Conservation (phyloP, 2,888 invertebrate genomes). For the Mellilla xanthometata region DNA sequence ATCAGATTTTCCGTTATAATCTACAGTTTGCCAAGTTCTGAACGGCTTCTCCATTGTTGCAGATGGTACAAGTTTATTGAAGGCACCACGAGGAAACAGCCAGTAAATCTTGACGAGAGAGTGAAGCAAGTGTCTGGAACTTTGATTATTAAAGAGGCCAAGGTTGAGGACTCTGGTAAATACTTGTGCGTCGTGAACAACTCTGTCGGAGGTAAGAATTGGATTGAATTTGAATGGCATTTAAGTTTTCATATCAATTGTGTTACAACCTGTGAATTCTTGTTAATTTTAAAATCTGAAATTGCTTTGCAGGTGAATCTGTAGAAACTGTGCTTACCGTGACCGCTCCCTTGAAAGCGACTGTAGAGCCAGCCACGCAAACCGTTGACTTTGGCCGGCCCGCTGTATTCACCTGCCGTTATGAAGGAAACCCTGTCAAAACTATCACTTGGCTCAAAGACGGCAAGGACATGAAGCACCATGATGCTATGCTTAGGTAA, state of each 20-base stretch:
- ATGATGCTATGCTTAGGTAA: conserved; percentile 88
- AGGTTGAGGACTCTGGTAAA: conserved; percentile 96
- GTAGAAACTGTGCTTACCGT: conserved; percentile 96
- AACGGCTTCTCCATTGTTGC: conserved; percentile 82
- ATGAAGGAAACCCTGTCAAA: conserved; percentile 94
- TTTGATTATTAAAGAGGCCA: conserved; percentile 94
- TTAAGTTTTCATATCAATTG: too few relatives aligned
- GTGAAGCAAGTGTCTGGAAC: conserved; percentile 97
- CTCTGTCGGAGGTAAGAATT: conserved; percentile 88
- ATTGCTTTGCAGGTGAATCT: conserved; percentile 92
- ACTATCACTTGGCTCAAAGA: conserved; percentile 96
- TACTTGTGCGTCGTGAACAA: conserved; percentile 97
- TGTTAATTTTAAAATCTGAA: too few relatives aligned
- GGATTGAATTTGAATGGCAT: too few relatives aligned
- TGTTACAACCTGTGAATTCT: too few relatives aligned
- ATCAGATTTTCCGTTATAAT: background rate
- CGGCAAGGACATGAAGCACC: conserved; percentile 92
- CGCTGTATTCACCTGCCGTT: conserved; percentile 95
- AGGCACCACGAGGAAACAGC: conserved; percentile 92
- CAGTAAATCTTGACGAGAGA: conserved; percentile 94
- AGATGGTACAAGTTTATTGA: conserved; percentile 98
- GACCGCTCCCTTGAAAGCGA: conserved; percentile 93
- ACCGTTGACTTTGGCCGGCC: conserved; percentile 97
- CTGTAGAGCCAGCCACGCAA: conserved; percentile 94
- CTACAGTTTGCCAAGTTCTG: conserved; percentile 31